Percentiles rank a stretch among this genome's conserved stretches.
Conservation (phyloP, 1,140 invertebrate genomes). For the Plutomurus gul region DNA sequence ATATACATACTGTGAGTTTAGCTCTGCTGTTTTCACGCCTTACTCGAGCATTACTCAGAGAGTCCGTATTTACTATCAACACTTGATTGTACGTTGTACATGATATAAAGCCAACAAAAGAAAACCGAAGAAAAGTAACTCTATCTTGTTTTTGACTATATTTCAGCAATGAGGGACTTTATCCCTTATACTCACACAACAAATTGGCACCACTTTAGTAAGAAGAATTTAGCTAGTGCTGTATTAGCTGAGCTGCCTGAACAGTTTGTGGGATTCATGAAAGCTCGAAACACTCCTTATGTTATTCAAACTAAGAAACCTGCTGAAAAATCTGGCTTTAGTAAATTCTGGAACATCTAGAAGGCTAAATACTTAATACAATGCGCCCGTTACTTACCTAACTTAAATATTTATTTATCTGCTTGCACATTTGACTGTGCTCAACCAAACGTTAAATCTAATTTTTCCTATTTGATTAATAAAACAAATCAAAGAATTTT, state of each 20-base stretch:
- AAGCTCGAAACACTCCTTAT: constrained; percentile 15
- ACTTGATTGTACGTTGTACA: no score
- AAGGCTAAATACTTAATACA: neutral
- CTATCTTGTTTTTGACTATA: constrained; percentile 5
- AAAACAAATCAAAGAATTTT: no score
- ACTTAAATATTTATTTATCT: no score
- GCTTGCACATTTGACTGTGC: no score
- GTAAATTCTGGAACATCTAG: neutral
- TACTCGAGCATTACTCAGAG: no score
- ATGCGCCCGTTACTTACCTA: neutral
- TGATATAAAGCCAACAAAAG: no score
- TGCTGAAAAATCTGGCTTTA: neutral
- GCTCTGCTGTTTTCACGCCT: no score
- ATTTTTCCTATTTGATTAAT: no score
- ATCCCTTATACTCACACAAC: constrained; percentile 6
- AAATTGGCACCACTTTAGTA: constrained; percentile 40
- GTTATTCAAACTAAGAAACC: neutral
- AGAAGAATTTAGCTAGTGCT: constrained; percentile 61
- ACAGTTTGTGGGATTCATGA: constrained; percentile 64
- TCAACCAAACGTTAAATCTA: no score
- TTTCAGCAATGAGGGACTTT: constrained; percentile 5
- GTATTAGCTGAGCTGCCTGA: constrained; percentile 65
- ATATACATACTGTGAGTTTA: no score
- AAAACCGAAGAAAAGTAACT: neutral
- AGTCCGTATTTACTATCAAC: no score